These are phyloP conservation scores for Argopecten irradians DNA, from an alignment of 1,140 invertebrate species.

Conservation along the genomic window DNA sequence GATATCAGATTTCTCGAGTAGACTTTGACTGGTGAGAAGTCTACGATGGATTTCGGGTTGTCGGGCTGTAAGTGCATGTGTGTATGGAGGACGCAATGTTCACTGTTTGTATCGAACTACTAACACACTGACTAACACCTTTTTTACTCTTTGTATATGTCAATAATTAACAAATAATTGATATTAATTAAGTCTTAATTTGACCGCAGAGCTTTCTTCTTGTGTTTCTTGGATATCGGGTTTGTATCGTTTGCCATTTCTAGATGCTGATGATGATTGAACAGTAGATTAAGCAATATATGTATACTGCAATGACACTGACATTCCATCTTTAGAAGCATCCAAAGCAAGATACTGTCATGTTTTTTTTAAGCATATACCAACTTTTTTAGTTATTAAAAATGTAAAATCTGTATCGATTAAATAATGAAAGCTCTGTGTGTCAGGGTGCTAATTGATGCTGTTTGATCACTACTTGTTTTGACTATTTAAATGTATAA, in stretches of 20 bases:
- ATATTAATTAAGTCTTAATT: constrained; percentile 23
- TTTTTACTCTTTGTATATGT: constrained; percentile 13
- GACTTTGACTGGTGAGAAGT: neutral
- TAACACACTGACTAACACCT: constrained; percentile 20
- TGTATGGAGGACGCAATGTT: constrained; percentile 20
- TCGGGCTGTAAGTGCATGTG: constrained; percentile 9
- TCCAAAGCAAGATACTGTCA: neutral
- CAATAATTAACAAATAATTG: neutral
- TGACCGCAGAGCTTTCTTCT: constrained; percentile 1
- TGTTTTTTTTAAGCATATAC: too few relatives aligned
- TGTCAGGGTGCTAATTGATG: neutral
- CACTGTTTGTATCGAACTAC: constrained; percentile 9
- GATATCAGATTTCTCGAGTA: neutral
- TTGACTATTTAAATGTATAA: neutral
- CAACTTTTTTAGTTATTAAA: too few relatives aligned
- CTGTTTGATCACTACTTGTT: neutral
- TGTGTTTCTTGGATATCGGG: neutral
- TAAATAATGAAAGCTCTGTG: neutral
- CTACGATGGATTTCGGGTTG: constrained; percentile 1
- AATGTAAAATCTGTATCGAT: too few relatives aligned
- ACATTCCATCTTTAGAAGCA: neutral
- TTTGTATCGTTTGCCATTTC: neutral
- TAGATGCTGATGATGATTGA: neutral
- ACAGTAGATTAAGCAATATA: neutral
- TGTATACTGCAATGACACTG: neutral